A percentile compares a stretch with the other conserved stretches of the same genome.
phyloP scores from a whole-genome alignment of 2,797 vertebrate genomes.

The Amblyraja radiata region DNA sequence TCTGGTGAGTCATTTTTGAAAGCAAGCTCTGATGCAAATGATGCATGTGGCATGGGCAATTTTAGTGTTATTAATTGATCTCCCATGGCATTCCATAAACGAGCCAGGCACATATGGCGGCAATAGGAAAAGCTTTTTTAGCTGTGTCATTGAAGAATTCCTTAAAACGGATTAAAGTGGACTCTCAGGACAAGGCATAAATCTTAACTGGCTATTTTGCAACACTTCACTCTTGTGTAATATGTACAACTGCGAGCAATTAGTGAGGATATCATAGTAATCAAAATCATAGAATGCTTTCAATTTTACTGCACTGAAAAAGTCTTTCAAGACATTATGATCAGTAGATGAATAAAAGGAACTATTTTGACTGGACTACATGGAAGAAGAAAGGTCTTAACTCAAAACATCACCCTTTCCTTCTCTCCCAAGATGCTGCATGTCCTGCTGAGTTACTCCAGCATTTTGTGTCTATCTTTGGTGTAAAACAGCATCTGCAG shows the following conservation, averaged over 20 bases:
- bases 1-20: neutral
- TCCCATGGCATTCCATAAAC: neutral
- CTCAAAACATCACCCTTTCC: too few species aligned
- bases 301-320: too few species aligned
- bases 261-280: neutral
- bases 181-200: neutral
- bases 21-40: neutral
- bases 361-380: too few species aligned
- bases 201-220: neutral
- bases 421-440: too few species aligned
- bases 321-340: too few species aligned
- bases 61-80: slow-evolving; percentile 1
- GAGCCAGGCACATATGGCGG: neutral
- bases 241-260: neutral
- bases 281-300: too few species aligned
- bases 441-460: too few species aligned
- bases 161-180: neutral
- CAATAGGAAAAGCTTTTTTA: neutral
- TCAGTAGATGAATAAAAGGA: too few species aligned
- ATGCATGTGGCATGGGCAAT: neutral
- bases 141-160: neutral
- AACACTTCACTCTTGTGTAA: neutral
- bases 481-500: too few species aligned
- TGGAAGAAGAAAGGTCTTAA: too few species aligned
- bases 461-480: too few species aligned